Evolutionary conservation across 1,140 invertebrate genomes (phyloP).

Genomic region (Eubasilissa regina): DNA sequence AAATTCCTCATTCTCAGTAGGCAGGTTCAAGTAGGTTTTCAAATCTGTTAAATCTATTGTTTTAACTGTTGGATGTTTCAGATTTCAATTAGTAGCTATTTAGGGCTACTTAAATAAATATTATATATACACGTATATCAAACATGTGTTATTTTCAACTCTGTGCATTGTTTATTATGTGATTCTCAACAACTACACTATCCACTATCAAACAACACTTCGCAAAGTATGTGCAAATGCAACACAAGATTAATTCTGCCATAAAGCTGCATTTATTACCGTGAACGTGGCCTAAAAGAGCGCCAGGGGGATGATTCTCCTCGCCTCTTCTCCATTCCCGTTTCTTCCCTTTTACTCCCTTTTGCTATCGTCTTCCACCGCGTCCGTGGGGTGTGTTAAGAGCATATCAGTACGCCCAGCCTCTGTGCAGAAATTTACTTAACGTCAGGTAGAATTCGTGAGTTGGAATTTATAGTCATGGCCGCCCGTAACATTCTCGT

Average conservation of each 20-base stretch:
- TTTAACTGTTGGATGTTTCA: too few species aligned
- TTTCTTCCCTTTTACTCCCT: conserved; percentile 7
- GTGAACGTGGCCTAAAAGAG: conserved; percentile 29
- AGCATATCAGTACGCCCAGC: conserved; percentile 40
- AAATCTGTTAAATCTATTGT: too few species aligned
- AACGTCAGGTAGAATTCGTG: conserved; percentile 50
- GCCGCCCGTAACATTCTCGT: background rate
- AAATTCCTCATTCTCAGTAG: too few species aligned
- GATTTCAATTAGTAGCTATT: too few species aligned
- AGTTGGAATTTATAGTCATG: conserved; percentile 51
- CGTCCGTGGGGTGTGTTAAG: conserved; percentile 38
- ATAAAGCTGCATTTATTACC: conserved; percentile 42
- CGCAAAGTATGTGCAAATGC: conserved; percentile 35
- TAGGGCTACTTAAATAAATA: too few species aligned
- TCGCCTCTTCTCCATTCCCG: conserved; percentile 1
- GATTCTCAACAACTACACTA: conserved; percentile 5
- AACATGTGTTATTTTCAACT: background rate
- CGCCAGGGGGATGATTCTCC: conserved; percentile 38
- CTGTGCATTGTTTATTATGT: background rate
- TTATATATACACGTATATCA: background rate
- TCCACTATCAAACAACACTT: conserved; percentile 14
- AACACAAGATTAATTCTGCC: conserved; percentile 40
- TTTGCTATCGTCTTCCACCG: background rate
- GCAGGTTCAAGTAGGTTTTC: too few species aligned
- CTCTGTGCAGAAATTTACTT: conserved; percentile 53